Evolutionary conservation across 2,797 vertebrate genomes (phyloP), one percentile per base, ranked within the genome.

Genomic region (Chloroceryle amazona): DNA sequence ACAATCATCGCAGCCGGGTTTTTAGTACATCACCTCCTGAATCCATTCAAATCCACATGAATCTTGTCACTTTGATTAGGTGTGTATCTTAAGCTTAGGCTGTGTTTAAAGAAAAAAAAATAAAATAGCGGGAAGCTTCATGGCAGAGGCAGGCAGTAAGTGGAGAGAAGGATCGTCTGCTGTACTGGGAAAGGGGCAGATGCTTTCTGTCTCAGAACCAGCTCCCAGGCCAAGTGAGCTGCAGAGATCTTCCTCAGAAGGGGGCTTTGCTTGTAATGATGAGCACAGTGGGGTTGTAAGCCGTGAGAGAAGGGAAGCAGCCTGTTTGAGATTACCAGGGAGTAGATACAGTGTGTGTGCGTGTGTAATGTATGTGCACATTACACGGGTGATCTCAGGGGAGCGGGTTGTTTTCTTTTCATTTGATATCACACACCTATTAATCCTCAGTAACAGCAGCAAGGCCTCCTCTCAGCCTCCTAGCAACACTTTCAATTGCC

Each of bases 401-500:
- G 89, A 90, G 58, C 81, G 10, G 47, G 39, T 78, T 97, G 93
- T 94, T 98, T 96, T 94, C 90, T 96, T 95, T 98, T 93, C 81
- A 84, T 97, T 95, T 97, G 87, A 60, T 96, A 97, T 96, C 97
- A 90, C 95, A 96, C 80, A 95, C 95, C 93, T 97, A 98, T 98
- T 96, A 98, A 98, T 97, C 91, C 89, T 90, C 90, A 62, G 88
- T 84, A 92, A 71, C 78, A 94, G 95, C 96, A 96, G 92, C 81
- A 57, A 92, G 96, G 96, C 94, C 96, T 98, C 93, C 95, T 96
- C 88, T 62, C 92, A 98, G 96, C 95, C 96, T 97, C 98, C 97
- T 98, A 98, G 98, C 98, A 98, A 98, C 98, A 97, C 89, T 81
- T 96, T 55, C 84, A 71, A 35, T 86, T 70, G 90, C 76, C 95